These are phyloP conservation scores for Abramis brama DNA, from an alignment of 2,113 vertebrate species.

Conservation along the genomic window DNA sequence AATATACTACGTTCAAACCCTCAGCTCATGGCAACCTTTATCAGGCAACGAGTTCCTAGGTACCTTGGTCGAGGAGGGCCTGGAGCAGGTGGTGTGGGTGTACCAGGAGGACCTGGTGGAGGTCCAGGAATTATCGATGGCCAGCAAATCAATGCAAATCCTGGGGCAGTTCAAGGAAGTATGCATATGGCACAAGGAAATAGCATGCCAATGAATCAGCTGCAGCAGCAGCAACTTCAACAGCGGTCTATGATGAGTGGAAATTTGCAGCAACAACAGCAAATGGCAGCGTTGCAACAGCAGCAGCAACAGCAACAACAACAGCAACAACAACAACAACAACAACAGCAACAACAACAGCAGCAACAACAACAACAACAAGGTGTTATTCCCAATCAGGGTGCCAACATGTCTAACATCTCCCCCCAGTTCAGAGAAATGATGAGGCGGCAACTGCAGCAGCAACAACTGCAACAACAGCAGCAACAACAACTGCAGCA, in stretches of 20 bases:
- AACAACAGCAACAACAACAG: conserved; percentile 79
- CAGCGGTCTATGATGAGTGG: conserved; percentile 63
- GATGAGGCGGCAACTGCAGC: conserved; percentile 83
- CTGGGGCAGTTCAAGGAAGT: conserved; percentile 78
- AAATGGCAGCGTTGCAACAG: conserved; percentile 73
- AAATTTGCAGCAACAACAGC: conserved; percentile 69
- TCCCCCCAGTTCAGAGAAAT: conserved; percentile 87
- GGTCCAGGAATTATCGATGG: conserved; percentile 72
- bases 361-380: conserved; percentile 79
- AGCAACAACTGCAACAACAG: conserved; percentile 78
- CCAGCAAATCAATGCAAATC: conserved; percentile 69
- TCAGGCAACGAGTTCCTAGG: conserved; percentile 91
- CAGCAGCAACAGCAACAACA: conserved; percentile 73
- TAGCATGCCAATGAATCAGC: conserved; percentile 82
- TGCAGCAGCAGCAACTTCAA: conserved; percentile 73
- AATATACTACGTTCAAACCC: conserved; percentile 98
- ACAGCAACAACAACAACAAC: conserved; percentile 74
- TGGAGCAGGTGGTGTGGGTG: conserved; percentile 59
- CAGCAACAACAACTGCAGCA: conserved; percentile 71
- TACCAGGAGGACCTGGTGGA: conserved; percentile 59
- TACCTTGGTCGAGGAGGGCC: conserved; percentile 81
- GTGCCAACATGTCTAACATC: conserved; percentile 75
- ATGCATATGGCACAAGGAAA: conserved; percentile 81
- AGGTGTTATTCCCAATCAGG: conserved; percentile 83
- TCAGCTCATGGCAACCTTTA: conserved; percentile 94